phyloP scores from a whole-genome alignment of 2,113 vertebrate species.

The Ciconia maguari region DNA sequence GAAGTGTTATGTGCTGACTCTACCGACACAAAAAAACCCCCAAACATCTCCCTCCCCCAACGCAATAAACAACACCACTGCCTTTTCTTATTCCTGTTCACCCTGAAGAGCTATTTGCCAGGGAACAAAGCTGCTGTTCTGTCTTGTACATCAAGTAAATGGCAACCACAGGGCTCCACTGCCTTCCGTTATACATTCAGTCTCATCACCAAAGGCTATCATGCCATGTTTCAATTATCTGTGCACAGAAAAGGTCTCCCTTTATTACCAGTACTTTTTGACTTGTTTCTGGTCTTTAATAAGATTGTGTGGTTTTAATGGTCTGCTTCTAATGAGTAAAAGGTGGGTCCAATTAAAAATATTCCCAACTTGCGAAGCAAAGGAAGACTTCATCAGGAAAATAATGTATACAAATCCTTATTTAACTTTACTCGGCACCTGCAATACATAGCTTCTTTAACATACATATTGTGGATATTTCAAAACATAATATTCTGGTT shows the following conservation, averaged over 20 bases:
- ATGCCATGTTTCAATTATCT: constrained; percentile 19
- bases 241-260: neutral
- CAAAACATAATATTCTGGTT: neutral
- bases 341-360: neutral
- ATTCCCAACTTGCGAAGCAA: neutral
- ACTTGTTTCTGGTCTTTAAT: constrained; percentile 3
- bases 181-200: neutral
- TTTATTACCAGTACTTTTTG: neutral
- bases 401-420: neutral
- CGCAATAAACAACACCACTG: neutral
- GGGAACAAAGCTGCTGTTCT: neutral
- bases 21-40: rapidly evolving
- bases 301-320: neutral
- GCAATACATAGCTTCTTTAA: neutral
- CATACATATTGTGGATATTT: neutral
- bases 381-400: neutral
- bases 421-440: neutral
- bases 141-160: neutral
- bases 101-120: neutral
- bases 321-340: neutral
- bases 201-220: neutral
- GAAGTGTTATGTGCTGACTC: neutral
- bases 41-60: neutral
- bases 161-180: neutral
- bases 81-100: neutral